Conservation (phyloP, 2,888 invertebrate species). For the Pollenia labialis region DNA sequence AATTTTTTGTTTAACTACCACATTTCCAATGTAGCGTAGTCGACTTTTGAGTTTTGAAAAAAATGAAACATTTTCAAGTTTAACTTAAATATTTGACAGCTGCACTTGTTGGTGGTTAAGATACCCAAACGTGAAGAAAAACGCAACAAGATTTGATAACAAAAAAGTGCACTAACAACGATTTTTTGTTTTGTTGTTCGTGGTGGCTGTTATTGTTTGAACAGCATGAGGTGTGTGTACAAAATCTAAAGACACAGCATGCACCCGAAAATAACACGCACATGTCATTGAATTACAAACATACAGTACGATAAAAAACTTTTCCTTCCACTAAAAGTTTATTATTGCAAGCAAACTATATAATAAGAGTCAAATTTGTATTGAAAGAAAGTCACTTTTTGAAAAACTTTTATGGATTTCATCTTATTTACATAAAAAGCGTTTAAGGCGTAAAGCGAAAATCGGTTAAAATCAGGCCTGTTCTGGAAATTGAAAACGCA, state of each 20-base stretch:
- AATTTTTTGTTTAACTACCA: background rate
- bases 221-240: slow-evolving; percentile 65
- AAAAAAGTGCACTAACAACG: slow-evolving; percentile 54
- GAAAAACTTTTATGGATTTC: too few relatives aligned
- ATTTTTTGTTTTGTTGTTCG: slow-evolving; percentile 16
- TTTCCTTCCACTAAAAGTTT: background rate
- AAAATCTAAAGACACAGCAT: slow-evolving; percentile 56
- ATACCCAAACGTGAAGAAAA: slow-evolving; percentile 32
- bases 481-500: too few relatives aligned
- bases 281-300: slow-evolving; percentile 68
- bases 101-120: slow-evolving; percentile 66
- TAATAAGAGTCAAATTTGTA: too few relatives aligned
- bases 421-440: too few relatives aligned
- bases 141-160: slow-evolving; percentile 61
- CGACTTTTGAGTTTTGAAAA: slow-evolving; percentile 8
- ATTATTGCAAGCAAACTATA: background rate
- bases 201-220: slow-evolving; percentile 61
- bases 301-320: slow-evolving; percentile 23
- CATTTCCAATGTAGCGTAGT: slow-evolving; percentile 9
- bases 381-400: too few relatives aligned
- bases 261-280: slow-evolving; percentile 69
- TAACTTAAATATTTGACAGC: slow-evolving; percentile 72
- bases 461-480: too few relatives aligned
- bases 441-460: too few relatives aligned
- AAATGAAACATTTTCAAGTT: slow-evolving; percentile 61